phyloP scores from a whole-genome alignment of 2,888 invertebrate genomes.

The Protodeltote pygarga region DNA sequence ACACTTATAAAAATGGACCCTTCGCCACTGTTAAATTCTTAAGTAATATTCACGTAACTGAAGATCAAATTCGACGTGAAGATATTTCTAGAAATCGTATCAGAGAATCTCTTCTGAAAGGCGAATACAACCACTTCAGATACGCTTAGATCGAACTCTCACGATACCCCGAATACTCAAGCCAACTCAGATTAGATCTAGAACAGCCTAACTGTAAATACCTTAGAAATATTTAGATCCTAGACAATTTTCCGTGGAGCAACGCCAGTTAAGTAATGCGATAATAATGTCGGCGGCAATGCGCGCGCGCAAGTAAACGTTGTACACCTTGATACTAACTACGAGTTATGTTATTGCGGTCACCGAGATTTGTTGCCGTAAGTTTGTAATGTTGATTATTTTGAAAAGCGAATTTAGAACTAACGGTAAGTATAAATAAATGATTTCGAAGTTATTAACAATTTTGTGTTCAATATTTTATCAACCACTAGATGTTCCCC shows the following conservation, averaged over 20 bases:
- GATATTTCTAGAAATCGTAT: no score
- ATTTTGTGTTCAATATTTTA: no score
- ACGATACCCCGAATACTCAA: conserved; percentile 24
- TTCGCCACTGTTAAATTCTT: no score
- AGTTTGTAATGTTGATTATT: conserved; percentile 22
- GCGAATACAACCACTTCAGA: no score
- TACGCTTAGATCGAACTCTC: conserved; percentile 16
- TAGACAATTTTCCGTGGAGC: conserved; percentile 47
- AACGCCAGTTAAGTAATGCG: conserved; percentile 57
- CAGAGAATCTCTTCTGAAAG: no score
- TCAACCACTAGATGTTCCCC: no score
- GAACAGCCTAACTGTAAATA: conserved; percentile 45
- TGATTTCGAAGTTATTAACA: not conserved
- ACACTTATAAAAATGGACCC: no score
- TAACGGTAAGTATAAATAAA: conserved; percentile 5
- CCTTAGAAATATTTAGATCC: conserved; percentile 45
- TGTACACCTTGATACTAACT: conserved; percentile 54
- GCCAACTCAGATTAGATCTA: conserved; percentile 36
- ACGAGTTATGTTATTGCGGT: conserved; percentile 45
- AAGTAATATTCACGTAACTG: no score
- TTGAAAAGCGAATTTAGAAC: conserved; percentile 4
- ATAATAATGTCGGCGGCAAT: conserved; percentile 55
- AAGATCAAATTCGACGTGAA: no score
- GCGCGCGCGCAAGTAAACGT: conserved; percentile 62
- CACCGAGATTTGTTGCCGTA: conserved; percentile 28